phyloP scores from a whole-genome alignment of 37 sponge, comb jelly and placozoan species.

The Corticium candelabrum region DNA sequence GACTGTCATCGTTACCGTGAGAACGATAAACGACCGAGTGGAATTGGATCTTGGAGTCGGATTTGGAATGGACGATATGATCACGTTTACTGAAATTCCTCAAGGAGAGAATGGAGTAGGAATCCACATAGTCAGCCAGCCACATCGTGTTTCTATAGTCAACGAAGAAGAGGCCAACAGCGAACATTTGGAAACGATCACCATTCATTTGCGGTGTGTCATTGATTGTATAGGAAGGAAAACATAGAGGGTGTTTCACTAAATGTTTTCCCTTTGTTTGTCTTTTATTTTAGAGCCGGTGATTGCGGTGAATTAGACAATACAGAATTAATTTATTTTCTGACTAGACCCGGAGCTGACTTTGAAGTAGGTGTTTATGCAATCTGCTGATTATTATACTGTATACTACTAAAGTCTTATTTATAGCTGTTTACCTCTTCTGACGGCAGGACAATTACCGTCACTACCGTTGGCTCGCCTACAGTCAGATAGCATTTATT shows the following conservation, averaged over 20 bases:
- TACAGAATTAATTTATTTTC: not conserved
- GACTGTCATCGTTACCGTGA: too few species aligned
- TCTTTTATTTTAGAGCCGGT: not conserved
- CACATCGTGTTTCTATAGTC: not conserved
- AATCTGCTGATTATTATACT: too few species aligned
- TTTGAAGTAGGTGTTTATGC: too few species aligned
- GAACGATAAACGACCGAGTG: too few species aligned
- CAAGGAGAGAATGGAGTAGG: not conserved
- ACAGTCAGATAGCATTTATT: too few species aligned
- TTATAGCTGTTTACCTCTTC: too few species aligned
- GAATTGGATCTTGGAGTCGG: not conserved
- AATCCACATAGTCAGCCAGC: not conserved
- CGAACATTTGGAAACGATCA: not conserved
- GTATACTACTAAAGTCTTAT: too few species aligned
- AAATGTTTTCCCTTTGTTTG: too few species aligned
- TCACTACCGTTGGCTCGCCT: too few species aligned
- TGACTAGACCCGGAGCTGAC: not conserved
- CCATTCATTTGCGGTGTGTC: not conserved
- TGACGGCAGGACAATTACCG: too few species aligned
- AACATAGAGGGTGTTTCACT: too few species aligned
- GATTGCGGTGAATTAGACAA: not conserved
- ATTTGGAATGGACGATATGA: not conserved
- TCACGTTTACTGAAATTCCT: not conserved
- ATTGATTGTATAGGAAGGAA: too few species aligned
- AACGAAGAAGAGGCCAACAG: not conserved